Evolutionary conservation across 2,797 vertebrate species (phyloP).

Genomic region (Gephyroberyx darwinii): DNA sequence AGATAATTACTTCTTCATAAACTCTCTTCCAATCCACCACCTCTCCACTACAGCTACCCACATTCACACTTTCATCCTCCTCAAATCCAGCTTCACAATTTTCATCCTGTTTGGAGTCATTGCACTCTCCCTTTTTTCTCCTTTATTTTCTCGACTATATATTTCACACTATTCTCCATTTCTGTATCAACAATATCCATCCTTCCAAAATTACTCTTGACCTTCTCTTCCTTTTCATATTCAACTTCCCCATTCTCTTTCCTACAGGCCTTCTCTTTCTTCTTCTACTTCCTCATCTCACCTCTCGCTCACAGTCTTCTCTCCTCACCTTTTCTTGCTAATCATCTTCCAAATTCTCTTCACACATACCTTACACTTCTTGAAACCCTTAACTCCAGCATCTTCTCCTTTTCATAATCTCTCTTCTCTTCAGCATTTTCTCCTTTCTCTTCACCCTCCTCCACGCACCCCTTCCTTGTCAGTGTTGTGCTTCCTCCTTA

Average conservation of each 20-base stretch:
- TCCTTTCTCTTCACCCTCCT: background rate
- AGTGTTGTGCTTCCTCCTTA: background rate
- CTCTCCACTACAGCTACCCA: background rate
- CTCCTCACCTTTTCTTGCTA: background rate
- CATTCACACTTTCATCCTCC: background rate
- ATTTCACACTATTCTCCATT: slow-evolving; percentile 1
- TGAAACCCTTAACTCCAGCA: background rate
- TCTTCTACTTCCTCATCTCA: background rate
- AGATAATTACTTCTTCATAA: background rate
- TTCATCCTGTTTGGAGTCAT: slow-evolving; percentile 16
- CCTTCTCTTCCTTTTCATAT: background rate
- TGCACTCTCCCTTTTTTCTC: background rate
- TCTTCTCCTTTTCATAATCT: background rate
- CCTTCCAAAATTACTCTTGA: slow-evolving; percentile 10
- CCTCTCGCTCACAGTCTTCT: background rate
- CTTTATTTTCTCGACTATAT: slow-evolving; percentile 23
- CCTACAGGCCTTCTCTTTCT: background rate
- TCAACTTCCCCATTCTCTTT: background rate
- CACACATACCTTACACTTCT: background rate
- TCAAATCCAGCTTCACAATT: background rate
- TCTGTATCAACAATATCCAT: slow-evolving; percentile 16
- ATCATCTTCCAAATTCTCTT: background rate
- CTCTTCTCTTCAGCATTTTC: background rate
- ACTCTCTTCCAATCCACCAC: background rate
- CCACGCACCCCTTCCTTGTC: background rate